Conservation (phyloP, 2,113 vertebrate species). For the Riparia riparia region DNA sequence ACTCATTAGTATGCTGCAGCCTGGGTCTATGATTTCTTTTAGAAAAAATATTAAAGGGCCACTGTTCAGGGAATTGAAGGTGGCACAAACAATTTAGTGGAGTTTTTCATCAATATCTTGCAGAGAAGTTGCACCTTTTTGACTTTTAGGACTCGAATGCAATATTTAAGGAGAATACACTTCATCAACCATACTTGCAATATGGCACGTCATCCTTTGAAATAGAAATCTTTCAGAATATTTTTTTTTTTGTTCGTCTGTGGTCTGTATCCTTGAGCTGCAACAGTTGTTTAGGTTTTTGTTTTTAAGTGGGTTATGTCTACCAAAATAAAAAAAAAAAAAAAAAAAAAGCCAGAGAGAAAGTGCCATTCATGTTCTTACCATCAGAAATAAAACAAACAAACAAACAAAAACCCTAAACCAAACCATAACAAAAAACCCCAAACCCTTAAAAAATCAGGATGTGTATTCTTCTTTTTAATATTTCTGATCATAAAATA, state of each 20-base stretch:
- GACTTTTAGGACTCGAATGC: background rate
- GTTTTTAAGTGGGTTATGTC: background rate
- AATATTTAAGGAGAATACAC: background rate
- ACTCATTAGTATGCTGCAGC: conserved; percentile 64
- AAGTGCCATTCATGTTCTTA: background rate
- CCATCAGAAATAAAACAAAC: background rate
- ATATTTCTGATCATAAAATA: background rate
- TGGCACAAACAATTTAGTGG: conserved; percentile 59
- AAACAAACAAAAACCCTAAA: too few species aligned
- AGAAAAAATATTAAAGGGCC: conserved; percentile 60
- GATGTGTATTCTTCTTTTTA: background rate
- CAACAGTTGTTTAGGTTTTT: conserved; percentile 12
- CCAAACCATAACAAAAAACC: background rate
- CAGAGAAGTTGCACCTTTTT: background rate
- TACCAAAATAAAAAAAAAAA: background rate
- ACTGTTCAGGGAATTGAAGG: conserved; percentile 55
- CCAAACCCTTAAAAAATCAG: background rate
- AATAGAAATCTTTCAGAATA: background rate
- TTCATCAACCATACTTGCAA: background rate
- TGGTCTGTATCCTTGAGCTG: background rate
- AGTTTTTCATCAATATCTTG: conserved; percentile 41
- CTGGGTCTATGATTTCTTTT: conserved; percentile 50
- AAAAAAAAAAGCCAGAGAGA: background rate
- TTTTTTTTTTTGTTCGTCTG: background rate
- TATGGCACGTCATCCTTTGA: background rate